phyloP scores from a whole-genome alignment of 2,797 vertebrate species.

The Sebastes matsubarae region DNA sequence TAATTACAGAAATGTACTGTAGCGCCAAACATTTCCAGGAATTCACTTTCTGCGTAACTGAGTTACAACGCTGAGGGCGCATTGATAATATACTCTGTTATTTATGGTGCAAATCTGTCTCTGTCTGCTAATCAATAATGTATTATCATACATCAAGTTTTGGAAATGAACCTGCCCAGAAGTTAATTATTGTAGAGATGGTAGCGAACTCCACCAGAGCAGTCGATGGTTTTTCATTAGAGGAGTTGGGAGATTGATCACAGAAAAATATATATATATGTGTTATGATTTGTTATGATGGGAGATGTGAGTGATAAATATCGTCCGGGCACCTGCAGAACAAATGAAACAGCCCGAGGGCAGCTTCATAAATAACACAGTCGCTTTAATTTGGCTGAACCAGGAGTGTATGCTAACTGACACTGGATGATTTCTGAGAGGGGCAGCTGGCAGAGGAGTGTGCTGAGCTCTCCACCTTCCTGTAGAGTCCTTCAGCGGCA shows the following conservation, averaged over 20 bases:
- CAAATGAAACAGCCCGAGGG: constrained; percentile 53
- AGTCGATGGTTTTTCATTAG: constrained; percentile 68
- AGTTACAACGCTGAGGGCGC: constrained; percentile 35
- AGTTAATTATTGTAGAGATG: constrained; percentile 63
- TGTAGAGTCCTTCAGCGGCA: constrained; percentile 43
- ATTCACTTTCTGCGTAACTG: background rate
- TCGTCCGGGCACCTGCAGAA: constrained; percentile 38
- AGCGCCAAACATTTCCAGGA: constrained; percentile 18
- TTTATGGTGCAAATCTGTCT: constrained; percentile 70
- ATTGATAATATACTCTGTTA: constrained; percentile 67
- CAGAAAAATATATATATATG: constrained; percentile 19
- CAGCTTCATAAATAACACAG: constrained; percentile 57
- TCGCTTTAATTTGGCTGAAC: constrained; percentile 50
- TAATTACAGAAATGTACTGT: background rate
- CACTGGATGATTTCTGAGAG: constrained; percentile 48
- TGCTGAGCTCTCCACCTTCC: background rate
- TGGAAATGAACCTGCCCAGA: constrained; percentile 74
- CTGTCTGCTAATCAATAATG: constrained; percentile 75
- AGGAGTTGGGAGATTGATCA: constrained; percentile 51
- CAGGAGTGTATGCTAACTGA: constrained; percentile 31
- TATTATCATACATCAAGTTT: constrained; percentile 78
- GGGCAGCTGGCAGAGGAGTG: background rate
- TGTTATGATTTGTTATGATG: constrained; percentile 63
- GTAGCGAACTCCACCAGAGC: constrained; percentile 41
- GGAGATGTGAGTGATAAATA: constrained; percentile 57